A percentile compares a stretch with the other conserved stretches of the same genome.
These are phyloP conservation scores for Andrena cerasifolii DNA, from an alignment of 1,140 invertebrate genomes.

Conservation along the genomic window DNA sequence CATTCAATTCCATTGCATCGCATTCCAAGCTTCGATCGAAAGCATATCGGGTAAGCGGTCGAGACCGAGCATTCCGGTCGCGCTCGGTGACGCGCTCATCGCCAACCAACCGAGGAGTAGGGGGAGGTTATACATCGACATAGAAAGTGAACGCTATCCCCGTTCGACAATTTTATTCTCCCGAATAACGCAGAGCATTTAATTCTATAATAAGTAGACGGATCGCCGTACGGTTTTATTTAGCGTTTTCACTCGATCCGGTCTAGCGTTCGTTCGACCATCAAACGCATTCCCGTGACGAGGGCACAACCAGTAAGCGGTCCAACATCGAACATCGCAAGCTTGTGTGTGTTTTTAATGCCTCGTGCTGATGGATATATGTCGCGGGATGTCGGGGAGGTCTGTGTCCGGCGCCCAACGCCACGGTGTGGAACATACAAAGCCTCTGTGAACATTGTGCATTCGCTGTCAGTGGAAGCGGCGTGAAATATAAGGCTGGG, in stretches of 20 bases:
- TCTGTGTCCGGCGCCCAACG: conserved; percentile 74
- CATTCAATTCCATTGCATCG: conserved; percentile 59
- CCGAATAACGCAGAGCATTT: too few relatives aligned
- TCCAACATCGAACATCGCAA: conserved; percentile 80
- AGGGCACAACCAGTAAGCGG: conserved; percentile 71
- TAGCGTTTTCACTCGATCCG: not conserved
- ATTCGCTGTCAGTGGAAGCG: conserved; percentile 76
- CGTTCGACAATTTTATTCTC: too few relatives aligned
- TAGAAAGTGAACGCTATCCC: too few relatives aligned
- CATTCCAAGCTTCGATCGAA: conserved; percentile 66
- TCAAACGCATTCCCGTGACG: conserved; percentile 48
- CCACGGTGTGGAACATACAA: conserved; percentile 78
- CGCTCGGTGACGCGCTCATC: not conserved
- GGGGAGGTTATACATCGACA: too few relatives aligned
- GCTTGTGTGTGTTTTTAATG: conserved; percentile 72
- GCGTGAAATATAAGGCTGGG: conserved; percentile 59
- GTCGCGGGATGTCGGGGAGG: conserved; percentile 73
- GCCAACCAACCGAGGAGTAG: too few relatives aligned
- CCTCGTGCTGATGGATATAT: conserved; percentile 76
- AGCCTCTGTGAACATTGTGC: conserved; percentile 81
- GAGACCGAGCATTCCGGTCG: conserved; percentile 15
- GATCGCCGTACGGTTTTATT: too few relatives aligned
- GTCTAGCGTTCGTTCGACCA: conserved; percentile 30
- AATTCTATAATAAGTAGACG: too few relatives aligned
- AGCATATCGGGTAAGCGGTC: conserved; percentile 31